Evolutionary conservation across 2,888 invertebrate genomes (phyloP), one percentile per base, ranked within the genome.

Genomic region (Aleiodes leptofemur): DNA sequence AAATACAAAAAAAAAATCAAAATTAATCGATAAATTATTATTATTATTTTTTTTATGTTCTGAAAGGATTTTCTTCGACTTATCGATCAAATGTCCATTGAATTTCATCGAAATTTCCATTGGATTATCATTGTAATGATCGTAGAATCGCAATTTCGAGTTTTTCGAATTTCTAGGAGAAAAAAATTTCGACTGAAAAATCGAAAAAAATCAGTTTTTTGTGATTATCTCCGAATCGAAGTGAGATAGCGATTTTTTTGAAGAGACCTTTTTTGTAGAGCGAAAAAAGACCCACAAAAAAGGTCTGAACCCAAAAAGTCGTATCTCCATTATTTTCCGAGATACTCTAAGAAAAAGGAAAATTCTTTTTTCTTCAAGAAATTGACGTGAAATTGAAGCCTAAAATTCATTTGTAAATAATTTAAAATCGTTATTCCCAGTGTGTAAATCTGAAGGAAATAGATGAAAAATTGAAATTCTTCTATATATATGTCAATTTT

Each of bases 361-460:
- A 4, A 3, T 9, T 51, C 8, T 13, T 51, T 51, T 14, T 51
- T 51, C 8, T 29, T 13, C 23, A 23, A 31, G 3, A 57, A 31
- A 29, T 31, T n/a, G 4, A 57, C 34, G 9, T 8, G 16, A 61
- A 38, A 61, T 61, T 38, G 34, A 51, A 16, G 34, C 31, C 2
- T 9, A 5, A 34, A 23, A 72, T 51, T 38, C 7, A 64, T 64
- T 55, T 14, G 16, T n/a, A 51, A 14, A 8, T 11, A 70, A 72
- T 69, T 9, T 43, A 69, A 53, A 9, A 71, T 80, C 77, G 80
- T 80, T 77, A 80, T 80, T 77, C 80, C 75, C 80, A 80, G 80
- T 79, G 80, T 68, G 31, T 29, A 70, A 56, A 70, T 55, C 23
- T 29, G 34, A 56, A 31, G 16, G 55, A 66, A 71, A 64, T 23